phyloP scores from a whole-genome alignment of 37 sponge, comb jelly and placozoan species.

The Hormiphora californensis region DNA sequence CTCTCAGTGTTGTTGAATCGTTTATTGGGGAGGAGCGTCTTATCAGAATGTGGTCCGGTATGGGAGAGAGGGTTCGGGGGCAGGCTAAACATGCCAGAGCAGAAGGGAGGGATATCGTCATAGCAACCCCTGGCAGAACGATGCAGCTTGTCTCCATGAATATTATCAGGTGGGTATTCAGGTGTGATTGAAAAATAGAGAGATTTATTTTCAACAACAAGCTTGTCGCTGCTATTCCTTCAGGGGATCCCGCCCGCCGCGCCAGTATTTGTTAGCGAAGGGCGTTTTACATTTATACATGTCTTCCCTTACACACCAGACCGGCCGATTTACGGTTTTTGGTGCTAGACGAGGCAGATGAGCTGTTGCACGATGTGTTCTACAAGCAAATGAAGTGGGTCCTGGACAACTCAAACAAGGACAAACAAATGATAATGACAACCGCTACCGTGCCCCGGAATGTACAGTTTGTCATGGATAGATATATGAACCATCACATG shows the following conservation, averaged over 20 bases:
- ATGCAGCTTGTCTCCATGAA: neutral
- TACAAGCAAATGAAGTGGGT: neutral
- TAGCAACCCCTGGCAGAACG: neutral
- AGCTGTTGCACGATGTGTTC: neutral
- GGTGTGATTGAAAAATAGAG: no score
- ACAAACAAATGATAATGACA: conserved; percentile 15
- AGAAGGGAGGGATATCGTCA: neutral
- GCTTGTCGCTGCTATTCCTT: no score
- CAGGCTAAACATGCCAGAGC: neutral
- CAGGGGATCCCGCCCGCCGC: no score
- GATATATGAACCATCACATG: conserved; percentile 23
- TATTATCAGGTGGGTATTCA: conserved; percentile 37
- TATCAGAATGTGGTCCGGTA: neutral
- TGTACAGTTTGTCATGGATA: conserved; percentile 20
- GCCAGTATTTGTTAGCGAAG: no score
- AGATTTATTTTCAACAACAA: no score
- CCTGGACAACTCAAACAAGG: conserved; percentile 13
- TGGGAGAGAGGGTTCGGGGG: neutral
- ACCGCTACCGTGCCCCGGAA: neutral
- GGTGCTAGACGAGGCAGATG: conserved; percentile 27
- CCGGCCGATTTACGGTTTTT: neutral
- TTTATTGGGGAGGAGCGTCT: neutral
- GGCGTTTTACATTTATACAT: no score
- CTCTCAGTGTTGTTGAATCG: neutral
- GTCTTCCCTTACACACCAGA: neutral